Evolutionary conservation across 2,797 vertebrate species (phyloP).

Genomic region (Lacerta bilineata): DNA sequence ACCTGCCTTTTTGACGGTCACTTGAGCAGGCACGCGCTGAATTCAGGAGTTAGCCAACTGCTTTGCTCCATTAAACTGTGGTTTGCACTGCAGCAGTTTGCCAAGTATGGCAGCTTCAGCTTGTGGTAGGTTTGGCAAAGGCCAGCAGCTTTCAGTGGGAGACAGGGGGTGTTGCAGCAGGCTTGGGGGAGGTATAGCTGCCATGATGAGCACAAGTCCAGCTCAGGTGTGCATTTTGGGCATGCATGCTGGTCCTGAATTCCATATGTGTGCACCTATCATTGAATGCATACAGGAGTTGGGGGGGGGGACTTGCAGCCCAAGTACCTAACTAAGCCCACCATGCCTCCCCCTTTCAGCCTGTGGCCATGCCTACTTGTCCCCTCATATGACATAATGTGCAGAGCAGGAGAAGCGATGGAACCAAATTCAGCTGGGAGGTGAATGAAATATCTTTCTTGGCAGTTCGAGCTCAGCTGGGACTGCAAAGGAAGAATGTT

Average conservation of each 20-base stretch:
- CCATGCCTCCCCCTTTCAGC: too few species aligned
- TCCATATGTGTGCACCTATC: background rate
- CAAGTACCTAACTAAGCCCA: too few species aligned
- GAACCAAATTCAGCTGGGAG: too few species aligned
- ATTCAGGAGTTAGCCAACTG: background rate
- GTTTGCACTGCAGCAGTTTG: background rate
- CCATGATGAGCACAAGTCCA: background rate
- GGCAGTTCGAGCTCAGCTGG: too few species aligned
- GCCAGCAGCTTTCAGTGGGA: background rate
- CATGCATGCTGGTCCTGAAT: background rate
- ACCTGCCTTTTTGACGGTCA: background rate
- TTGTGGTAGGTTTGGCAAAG: background rate
- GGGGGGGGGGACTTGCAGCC: too few species aligned
- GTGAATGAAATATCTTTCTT: too few species aligned
- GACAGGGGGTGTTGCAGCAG: background rate
- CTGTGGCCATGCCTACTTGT: too few species aligned
- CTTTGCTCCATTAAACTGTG: background rate
- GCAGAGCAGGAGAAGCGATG: too few species aligned
- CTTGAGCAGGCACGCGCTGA: background rate
- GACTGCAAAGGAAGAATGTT: too few species aligned
- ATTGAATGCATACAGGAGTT: too few species aligned
- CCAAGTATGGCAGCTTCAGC: background rate
- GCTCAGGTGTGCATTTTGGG: background rate
- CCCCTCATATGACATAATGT: too few species aligned
- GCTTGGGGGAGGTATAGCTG: background rate